phyloP scores from a whole-genome alignment of 1,140 invertebrate genomes.

The Hydropsyche tenuis region DNA sequence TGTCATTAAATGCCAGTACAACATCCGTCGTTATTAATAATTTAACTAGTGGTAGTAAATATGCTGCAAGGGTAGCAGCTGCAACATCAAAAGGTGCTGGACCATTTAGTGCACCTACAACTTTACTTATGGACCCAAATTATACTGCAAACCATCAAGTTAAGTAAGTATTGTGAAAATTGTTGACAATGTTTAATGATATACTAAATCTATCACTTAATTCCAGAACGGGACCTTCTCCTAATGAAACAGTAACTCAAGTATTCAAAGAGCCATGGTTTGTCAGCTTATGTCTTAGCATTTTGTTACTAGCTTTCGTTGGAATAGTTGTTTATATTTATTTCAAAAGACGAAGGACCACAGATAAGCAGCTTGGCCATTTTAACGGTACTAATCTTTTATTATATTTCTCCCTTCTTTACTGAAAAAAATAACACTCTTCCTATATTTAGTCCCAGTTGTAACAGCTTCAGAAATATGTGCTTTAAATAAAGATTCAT shows the following conservation, averaged over 20 bases:
- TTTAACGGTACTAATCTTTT: constrained; percentile 53
- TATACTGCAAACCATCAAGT: constrained; percentile 51
- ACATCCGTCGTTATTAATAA: constrained; percentile 69
- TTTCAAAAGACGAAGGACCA: constrained; percentile 55
- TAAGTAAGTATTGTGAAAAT: constrained; percentile 41
- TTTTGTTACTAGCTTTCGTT: constrained; percentile 68
- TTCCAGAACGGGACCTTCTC: constrained; percentile 42
- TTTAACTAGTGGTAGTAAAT: constrained; percentile 66
- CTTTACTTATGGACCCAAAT: constrained; percentile 66
- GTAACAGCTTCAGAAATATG: constrained; percentile 58
- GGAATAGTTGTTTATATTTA: constrained; percentile 55
- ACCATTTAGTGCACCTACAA: constrained; percentile 64
- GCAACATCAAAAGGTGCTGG: constrained; percentile 68
- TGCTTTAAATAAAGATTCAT: constrained; percentile 63
- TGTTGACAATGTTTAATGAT: background rate
- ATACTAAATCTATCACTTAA: background rate
- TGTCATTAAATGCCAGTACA: constrained; percentile 69
- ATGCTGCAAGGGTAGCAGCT: constrained; percentile 71
- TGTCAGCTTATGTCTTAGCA: constrained; percentile 67
- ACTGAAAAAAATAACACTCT: background rate
- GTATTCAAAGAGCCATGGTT: constrained; percentile 71
- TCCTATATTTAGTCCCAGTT: constrained; percentile 55
- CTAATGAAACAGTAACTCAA: constrained; percentile 34
- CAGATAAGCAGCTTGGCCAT: constrained; percentile 62
- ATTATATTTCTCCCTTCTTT: background rate